Base-by-base conservation (phyloP, 1,140 invertebrate species). In the Sitodiplosis mosellana region DNA sequence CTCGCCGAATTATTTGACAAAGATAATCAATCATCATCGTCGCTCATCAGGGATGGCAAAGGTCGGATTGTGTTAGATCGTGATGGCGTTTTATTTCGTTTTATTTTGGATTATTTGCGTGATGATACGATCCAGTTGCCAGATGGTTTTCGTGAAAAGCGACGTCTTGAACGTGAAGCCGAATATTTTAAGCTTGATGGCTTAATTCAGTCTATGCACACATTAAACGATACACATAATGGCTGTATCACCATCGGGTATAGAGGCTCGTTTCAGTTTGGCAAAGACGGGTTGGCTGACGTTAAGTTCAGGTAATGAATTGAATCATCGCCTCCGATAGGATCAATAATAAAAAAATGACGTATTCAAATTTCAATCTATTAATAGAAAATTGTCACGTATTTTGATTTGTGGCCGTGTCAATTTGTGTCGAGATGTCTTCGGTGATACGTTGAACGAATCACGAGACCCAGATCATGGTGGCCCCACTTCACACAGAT, bases 251-350 rank as follows among this genome's bases (percentile, higher is more conserved):
- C 87, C 1, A 77, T 99, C 17, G 93, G 94, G 2, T 98, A 99
- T 69, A 76, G 95, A n/a, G 95, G 95, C 11, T 97, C 93, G 50
- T 99, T 99, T 63, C 90, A 92, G 14, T 99, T 99, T 63, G 95
- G 94, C 17, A 77, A 94, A 47, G 95, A 98, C 59, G 95, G 95
- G 0, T 71, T 98, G 52, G 90, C 93, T 11, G 95, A 95, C 59
- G 95, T 99, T 7, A 99, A 99, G 66, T 99, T 99, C 68, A 80
- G 95, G n/a, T n/a, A n/a, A n/a, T n/a, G n/a, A n/a, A n/a, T n/a
- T n/a, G n/a, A n/a, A n/a, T n/a, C n/a, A n/a, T n/a, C n/a, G n/a
- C n/a, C n/a, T n/a, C n/a, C n/a, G n/a, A n/a, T n/a, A n/a, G n/a
- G n/a, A n/a, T n/a, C n/a, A n/a, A n/a, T n/a, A n/a, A n/a, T n/a